phyloP scores from a whole-genome alignment of 1,140 invertebrate species.

The Ganaspis sp. region DNA sequence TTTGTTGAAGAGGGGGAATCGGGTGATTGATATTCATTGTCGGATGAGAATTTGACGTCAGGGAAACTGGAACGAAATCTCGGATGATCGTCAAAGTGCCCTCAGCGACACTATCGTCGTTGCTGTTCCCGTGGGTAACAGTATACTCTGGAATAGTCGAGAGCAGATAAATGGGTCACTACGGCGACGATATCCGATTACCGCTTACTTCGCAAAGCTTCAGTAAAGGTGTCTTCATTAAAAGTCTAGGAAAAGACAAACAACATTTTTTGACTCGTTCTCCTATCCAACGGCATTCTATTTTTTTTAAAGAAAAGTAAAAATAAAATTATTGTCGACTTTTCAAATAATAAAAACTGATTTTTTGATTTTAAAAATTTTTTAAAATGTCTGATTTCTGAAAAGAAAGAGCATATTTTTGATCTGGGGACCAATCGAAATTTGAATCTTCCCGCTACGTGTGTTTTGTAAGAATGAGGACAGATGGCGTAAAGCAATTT shows the following conservation, averaged over 20 bases:
- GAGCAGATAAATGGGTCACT: conserved; percentile 46
- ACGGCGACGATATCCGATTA: conserved; percentile 51
- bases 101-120: conserved; percentile 9
- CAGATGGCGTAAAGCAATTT: no score
- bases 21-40: neutral
- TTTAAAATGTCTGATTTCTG: no score
- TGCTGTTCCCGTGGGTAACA: conserved; percentile 37
- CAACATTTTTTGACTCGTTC: neutral
- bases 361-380: no score
- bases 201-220: conserved; percentile 42
- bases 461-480: no score
- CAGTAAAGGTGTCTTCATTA: conserved; percentile 30
- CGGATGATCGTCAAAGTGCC: conserved; percentile 26
- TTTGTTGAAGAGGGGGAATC: neutral
- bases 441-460: no score
- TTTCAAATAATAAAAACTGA: no score
- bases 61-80: conserved; percentile 32
- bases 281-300: conserved; percentile 3
- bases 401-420: no score
- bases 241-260: neutral
- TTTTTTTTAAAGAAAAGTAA: no score
- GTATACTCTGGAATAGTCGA: conserved; percentile 37
- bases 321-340: no score
- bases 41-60: neutral
- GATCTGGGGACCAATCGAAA: no score